These are phyloP conservation scores for Tribolium castaneum DNA, from an alignment of 1,140 invertebrate species.

Conservation along the genomic window DNA sequence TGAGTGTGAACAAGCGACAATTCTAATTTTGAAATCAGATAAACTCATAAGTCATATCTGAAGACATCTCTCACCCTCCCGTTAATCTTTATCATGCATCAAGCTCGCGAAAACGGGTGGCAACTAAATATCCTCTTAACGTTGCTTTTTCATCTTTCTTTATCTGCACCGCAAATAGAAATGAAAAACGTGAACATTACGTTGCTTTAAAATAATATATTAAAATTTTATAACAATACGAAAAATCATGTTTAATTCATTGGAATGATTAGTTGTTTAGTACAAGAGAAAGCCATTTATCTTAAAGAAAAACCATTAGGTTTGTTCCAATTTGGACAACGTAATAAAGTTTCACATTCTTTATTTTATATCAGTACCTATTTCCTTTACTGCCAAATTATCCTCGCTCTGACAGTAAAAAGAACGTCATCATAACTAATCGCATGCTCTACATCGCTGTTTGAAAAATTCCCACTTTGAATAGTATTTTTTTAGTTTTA, in stretches of 20 bases:
- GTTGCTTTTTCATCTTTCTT: constrained; percentile 23
- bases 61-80: constrained; percentile 37
- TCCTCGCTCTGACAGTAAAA: background rate
- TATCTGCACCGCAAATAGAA: background rate
- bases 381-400: background rate
- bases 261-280: background rate
- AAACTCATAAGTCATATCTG: constrained; percentile 46
- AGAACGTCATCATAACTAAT: constrained; percentile 17
- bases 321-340: background rate
- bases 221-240: background rate
- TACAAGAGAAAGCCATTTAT: background rate
- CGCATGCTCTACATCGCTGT: background rate
- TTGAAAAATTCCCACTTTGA: background rate
- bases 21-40: constrained; percentile 47
- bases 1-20: constrained; percentile 22
- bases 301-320: background rate
- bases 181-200: background rate
- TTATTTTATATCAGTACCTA: background rate
- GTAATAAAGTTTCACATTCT: background rate
- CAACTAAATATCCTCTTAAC: constrained; percentile 33
- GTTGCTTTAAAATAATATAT: background rate
- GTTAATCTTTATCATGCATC: constrained; percentile 47
- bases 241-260: background rate
- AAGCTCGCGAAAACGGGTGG: constrained; percentile 40
- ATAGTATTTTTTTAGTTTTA: too few relatives aligned